Conservation (phyloP, 2,113 vertebrate genomes). For the Burhinus oedicnemus region DNA sequence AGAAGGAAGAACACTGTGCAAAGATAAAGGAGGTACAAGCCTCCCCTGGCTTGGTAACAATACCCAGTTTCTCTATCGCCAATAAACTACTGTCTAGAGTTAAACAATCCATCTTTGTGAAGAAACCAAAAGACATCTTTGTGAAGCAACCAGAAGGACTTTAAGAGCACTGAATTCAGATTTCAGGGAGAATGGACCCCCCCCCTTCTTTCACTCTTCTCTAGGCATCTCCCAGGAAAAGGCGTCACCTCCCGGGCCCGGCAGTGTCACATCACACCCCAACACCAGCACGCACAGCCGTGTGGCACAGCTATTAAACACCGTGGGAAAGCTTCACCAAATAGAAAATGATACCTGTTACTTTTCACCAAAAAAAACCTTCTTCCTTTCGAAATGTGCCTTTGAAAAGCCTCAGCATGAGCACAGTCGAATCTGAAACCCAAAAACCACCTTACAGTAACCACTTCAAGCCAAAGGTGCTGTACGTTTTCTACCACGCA, state of each 20-base stretch:
- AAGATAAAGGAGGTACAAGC: not conserved
- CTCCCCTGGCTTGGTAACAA: not conserved
- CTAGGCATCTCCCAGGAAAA: not conserved
- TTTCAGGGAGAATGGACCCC: not conserved
- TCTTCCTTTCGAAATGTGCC: not conserved
- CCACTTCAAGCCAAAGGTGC: not conserved
- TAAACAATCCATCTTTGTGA: not conserved
- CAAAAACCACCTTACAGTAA: not conserved
- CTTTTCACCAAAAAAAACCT: not conserved
- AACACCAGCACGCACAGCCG: not conserved
- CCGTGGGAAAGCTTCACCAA: not conserved
- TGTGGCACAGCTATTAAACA: rapidly evolving
- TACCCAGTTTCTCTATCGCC: not conserved
- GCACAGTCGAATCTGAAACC: not conserved
- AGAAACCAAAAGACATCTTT: not conserved
- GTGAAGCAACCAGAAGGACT: not conserved
- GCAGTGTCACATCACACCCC: not conserved
- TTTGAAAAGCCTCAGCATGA: not conserved
- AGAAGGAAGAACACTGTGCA: not conserved
- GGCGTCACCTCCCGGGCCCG: not conserved
- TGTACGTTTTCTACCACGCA: not conserved
- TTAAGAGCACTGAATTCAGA: not conserved
- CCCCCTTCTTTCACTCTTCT: not conserved
- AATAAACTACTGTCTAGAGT: not conserved
- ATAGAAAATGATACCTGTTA: rapidly evolving